Evolutionary conservation across 2,113 vertebrate genomes (phyloP), one percentile per base, ranked within the genome.

Genomic region (Aplodontia rufa): DNA sequence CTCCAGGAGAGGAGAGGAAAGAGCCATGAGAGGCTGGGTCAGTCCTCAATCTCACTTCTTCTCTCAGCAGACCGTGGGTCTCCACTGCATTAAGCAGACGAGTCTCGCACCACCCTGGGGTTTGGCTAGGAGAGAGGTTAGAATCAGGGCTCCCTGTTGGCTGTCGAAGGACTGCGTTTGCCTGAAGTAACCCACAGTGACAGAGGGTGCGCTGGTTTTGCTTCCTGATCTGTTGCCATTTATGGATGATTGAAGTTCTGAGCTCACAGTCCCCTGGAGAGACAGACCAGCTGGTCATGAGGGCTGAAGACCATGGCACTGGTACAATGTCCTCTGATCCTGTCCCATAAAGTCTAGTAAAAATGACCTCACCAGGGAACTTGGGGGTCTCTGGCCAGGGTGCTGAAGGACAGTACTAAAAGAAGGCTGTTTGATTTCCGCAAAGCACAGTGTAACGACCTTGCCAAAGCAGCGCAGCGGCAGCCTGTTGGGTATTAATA

Each of bases 401-500:
- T 97, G 82, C 96, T 96, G 93, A 97, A 96, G 69, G 95, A 79
- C 72, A 74, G 87, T 51, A 60, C 82, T 87, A 55, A 92, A 92
- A 84, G 51, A 85, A 87, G 62, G 45, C 49, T 91, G 51, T 86
- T 84, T 88, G 87, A 90, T 42, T 88, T 74, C 30, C 30, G 81
- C 30, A 42, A 88, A 89, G 74, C 79, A 55, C 55, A 53, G 64
- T 75, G 14, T 64, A 40, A 76, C 9, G 76, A 88, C 95, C 84
- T 95, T 86, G 94, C 78, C 93, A 94, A 89, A 91, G 78, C 87
- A 84, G 62, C 35, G 10, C 8, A 0, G 74, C 58, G 88, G 81
- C 91, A 71, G 86, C 96, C 94, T 94, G 89, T 86, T 94, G 95
- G 62, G 86, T 97, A 93, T 96, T 96, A 94, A 97, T 87, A 97